phyloP scores from a whole-genome alignment of 2,797 vertebrate genomes.

The Eidolon dupreanum region DNA sequence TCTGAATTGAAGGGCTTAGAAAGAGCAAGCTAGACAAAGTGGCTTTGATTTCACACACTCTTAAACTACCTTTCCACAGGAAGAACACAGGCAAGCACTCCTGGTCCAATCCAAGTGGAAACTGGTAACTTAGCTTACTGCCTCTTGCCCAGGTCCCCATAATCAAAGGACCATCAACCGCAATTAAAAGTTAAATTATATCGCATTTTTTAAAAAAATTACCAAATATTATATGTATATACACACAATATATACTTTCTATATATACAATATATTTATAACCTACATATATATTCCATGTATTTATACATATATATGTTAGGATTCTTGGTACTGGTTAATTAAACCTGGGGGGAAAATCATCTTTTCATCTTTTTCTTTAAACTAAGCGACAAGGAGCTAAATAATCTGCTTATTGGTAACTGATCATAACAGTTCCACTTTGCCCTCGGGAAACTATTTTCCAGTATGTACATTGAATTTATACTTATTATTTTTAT shows the following conservation, averaged over 20 bases:
- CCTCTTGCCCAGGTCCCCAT: not conserved
- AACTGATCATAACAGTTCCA: not conserved
- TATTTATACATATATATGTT: not conserved
- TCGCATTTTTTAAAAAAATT: not conserved
- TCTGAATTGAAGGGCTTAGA: not conserved
- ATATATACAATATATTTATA: not conserved
- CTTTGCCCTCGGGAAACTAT: not conserved
- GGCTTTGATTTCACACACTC: not conserved
- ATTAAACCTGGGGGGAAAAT: not conserved
- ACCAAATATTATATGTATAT: not conserved
- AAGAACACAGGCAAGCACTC: not conserved
- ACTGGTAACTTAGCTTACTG: not conserved
- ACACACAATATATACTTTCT: not conserved
- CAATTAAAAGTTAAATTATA: conserved; percentile 18
- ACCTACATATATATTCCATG: not conserved
- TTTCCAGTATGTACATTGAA: not conserved
- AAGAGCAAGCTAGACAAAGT: not conserved
- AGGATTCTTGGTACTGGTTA: not conserved
- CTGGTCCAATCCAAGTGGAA: not conserved
- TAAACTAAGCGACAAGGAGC: not conserved
- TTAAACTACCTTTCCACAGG: not conserved
- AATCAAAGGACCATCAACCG: not conserved
- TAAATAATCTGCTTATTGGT: not conserved
- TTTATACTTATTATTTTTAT: not conserved
- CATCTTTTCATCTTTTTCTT: conserved; percentile 17